Conservation (phyloP, 2,888 invertebrate genomes). For the Congeria kusceri region DNA sequence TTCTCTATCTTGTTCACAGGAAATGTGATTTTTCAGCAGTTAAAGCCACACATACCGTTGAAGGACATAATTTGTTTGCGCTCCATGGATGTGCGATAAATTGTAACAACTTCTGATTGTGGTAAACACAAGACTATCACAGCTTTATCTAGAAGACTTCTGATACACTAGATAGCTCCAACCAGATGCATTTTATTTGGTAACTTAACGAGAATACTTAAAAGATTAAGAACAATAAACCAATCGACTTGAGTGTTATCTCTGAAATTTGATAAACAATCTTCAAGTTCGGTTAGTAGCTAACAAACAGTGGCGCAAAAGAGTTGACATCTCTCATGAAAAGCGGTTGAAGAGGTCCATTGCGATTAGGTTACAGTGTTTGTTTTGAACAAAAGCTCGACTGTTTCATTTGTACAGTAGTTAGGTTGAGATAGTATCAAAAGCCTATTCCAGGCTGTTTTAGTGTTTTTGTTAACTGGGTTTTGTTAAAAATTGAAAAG, state of each 20-base stretch:
- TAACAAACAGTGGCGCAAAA: slow-evolving; percentile 23
- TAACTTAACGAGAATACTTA: neutral
- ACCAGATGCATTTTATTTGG: slow-evolving; percentile 1
- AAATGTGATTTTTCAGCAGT: too few species aligned
- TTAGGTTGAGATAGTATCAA: too few species aligned
- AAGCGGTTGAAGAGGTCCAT: slow-evolving; percentile 41
- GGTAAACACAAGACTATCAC: neutral
- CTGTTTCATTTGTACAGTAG: slow-evolving; percentile 37
- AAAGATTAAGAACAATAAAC: slow-evolving; percentile 31
- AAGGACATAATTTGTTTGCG: too few species aligned
- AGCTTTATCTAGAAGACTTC: neutral
- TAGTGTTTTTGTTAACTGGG: neutral
- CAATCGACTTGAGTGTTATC: slow-evolving; percentile 26
- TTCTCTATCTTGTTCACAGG: too few species aligned
- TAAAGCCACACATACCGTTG: too few species aligned
- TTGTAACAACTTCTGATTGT: slow-evolving; percentile 3
- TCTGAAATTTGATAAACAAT: slow-evolving; percentile 34
- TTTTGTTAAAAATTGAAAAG: slow-evolving; percentile 51
- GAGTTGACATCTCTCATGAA: slow-evolving; percentile 39
- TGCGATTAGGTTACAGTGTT: slow-evolving; percentile 37
- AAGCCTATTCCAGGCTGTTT: neutral
- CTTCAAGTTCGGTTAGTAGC: slow-evolving; percentile 15
- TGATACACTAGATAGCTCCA: slow-evolving; percentile 1
- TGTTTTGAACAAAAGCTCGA: slow-evolving; percentile 41
- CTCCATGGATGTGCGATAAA: slow-evolving; percentile 1